A percentile compares a stretch with the other conserved stretches of the same genome.
phyloP scores from a whole-genome alignment of 2,797 vertebrate species.

The Galaxias olidus region DNA sequence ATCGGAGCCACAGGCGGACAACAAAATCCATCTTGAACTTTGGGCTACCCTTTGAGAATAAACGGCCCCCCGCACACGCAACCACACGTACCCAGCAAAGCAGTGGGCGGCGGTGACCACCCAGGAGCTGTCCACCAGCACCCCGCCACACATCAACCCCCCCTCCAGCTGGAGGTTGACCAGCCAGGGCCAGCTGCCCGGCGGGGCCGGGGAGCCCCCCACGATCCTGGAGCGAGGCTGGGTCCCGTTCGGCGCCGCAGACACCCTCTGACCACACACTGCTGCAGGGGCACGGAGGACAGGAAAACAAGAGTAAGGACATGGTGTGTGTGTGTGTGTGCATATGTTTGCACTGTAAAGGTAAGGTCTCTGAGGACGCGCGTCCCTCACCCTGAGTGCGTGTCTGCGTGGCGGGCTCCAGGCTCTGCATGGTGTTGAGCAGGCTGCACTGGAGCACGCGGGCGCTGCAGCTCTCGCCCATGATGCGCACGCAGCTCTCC shows the following conservation, averaged over 20 bases:
- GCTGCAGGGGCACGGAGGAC: constrained; percentile 60
- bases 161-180: constrained; percentile 88
- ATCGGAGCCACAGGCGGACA: neutral
- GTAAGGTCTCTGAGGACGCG: too few relatives aligned
- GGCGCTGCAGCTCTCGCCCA: constrained; percentile 81
- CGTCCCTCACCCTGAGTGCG: constrained; percentile 70
- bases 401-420: constrained; percentile 72
- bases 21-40: neutral
- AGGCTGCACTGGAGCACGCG: constrained; percentile 80
- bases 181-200: constrained; percentile 92
- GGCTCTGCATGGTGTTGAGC: constrained; percentile 76
- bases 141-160: constrained; percentile 90
- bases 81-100: constrained; percentile 81
- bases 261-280: constrained; percentile 82
- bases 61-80: neutral
- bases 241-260: constrained; percentile 67
- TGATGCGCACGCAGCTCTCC: constrained; percentile 75
- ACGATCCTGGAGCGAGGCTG: constrained; percentile 83
- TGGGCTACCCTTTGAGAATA: too few relatives aligned
- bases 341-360: too few relatives aligned
- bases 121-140: constrained; percentile 89
- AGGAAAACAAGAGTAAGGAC: neutral
- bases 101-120: constrained; percentile 94
- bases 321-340: neutral
- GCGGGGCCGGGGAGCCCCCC: constrained; percentile 82